Base-by-base conservation (phyloP, 1,140 invertebrate genomes). In the Drosophila varians region DNA sequence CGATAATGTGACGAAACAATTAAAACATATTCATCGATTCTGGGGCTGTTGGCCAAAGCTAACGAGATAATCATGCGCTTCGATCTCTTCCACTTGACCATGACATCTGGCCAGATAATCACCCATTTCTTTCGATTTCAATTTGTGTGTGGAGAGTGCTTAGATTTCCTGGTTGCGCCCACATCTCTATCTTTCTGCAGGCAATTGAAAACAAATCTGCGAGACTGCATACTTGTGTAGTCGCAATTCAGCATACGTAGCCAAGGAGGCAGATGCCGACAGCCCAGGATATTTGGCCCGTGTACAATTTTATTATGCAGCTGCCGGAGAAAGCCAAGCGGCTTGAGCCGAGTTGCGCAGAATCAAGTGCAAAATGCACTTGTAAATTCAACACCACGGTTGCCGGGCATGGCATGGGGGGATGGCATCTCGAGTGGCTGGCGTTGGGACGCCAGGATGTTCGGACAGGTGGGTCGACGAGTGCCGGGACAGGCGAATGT, bases 301-400 rank as follows among this genome's bases (percentile, higher is more conserved):
- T 79, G 64, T 54, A 54, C 55, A 79, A 82, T 55, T 74, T 53
- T 49, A 71, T 71, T 79, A 71, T 74, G 70, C 51, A 66, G 56
- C 70, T 66, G 55, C 66, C 52, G 46, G 54, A 45, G 31, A 45
- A 23, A 60, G 23, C 45, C 14, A 42, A 25, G 19, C 72, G 38
- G 16, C 55, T 65, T 19, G 28, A 36, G 51, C 36, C 42, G 66
- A 76, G 53, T 55, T 61, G 52, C 52, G 60, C 53, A 60, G 73
- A 74, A 68, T 87, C 77, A 77, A 80, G 77, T 79, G 55, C 58
- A 73, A 86, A 86, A 86, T 74, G 76, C 73, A 86, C 77, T 86
- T 87, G 60, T 69, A 76, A 55, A 56, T 73, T 80, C 72, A 84
- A 62, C 66, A 69, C 57, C 40, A 55, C 42, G 36, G 14, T 19